Evolutionary conservation across 2,888 invertebrate genomes (phyloP), one percentile per base, ranked within the genome.

Genomic region (Habrosyne pyritoides): DNA sequence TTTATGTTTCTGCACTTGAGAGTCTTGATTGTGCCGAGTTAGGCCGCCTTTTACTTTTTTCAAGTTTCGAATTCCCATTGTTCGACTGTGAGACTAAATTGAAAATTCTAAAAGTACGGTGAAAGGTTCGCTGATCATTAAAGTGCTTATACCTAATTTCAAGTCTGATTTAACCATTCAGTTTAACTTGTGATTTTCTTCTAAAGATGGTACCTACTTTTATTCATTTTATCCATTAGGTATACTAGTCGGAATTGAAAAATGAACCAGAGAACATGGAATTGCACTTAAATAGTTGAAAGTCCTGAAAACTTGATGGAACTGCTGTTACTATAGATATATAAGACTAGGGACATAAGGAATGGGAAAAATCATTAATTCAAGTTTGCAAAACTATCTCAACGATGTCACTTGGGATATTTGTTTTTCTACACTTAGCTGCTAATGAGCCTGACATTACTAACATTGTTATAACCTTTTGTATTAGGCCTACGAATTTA

Each of bases 1-100:
- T 92, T 92, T 91, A 89, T 90, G 89, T 89, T 91, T 88, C 90
- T 90, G 91, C 90, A 89, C 86, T 89, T 89, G 89, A 91, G 82
- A 83, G 86, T 78, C 85, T 78, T 86, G 91, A 91, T 90, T 90
- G 88, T 89, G 89, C 84, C 79, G 84, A 83, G 87, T 84, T 83
- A 79, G 82, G 82, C 77, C 71, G 75, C 82, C 76, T 83, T 89
- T 80, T 77, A 79, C 74, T 81, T 81, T 83, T 83, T 81, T 76
- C 74, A 77, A 84, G 75, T 84, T 87, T 84, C 79, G 83, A 88
- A 89, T 86, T 81, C 81, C 89, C 79, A 86, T 89, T 90, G 89
- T 90, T 86, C 78, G 65, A 74, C 73, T 75, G 42, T 42, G 75
- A 76, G 77, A 77, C 75, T 81, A 78, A 86, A 86, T 84, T 83